Percentiles rank a stretch among this genome's conserved stretches.
Evolutionary conservation across 2,113 vertebrate species (phyloP).

Genomic region (Ceyx cyanopectus): DNA sequence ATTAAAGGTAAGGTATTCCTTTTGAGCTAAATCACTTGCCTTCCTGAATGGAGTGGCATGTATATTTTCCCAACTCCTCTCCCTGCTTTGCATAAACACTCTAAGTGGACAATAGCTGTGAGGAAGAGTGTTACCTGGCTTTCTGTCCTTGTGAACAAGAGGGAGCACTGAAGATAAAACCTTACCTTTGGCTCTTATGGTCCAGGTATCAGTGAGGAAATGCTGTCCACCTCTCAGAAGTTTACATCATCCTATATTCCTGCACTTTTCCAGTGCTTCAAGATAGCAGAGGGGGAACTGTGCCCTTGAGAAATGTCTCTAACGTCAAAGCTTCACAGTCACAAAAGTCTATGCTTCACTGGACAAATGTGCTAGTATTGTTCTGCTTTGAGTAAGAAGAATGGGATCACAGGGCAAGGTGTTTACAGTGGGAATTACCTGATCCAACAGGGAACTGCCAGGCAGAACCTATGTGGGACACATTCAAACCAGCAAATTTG

Average conservation of each 20-base stretch:
- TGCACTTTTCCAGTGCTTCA: background rate
- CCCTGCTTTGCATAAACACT: background rate
- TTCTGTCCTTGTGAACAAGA: background rate
- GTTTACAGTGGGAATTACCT: background rate
- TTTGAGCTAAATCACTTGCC: background rate
- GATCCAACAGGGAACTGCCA: background rate
- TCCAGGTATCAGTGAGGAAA: background rate
- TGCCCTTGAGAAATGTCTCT: background rate
- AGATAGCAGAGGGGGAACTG: background rate
- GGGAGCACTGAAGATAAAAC: background rate
- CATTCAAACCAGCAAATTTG: background rate
- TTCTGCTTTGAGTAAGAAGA: background rate
- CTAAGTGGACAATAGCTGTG: background rate
- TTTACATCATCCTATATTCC: background rate
- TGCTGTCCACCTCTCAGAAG: background rate
- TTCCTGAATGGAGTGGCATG: background rate
- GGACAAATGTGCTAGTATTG: background rate
- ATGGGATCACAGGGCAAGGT: fast-evolving
- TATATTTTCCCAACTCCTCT: background rate
- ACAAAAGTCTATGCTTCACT: background rate
- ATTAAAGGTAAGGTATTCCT: background rate
- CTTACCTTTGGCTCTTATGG: background rate
- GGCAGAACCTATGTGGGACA: background rate
- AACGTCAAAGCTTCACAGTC: background rate
- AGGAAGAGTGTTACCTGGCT: background rate